Conservation (phyloP, 2,888 invertebrate genomes). For the Drosophila phalerata region DNA sequence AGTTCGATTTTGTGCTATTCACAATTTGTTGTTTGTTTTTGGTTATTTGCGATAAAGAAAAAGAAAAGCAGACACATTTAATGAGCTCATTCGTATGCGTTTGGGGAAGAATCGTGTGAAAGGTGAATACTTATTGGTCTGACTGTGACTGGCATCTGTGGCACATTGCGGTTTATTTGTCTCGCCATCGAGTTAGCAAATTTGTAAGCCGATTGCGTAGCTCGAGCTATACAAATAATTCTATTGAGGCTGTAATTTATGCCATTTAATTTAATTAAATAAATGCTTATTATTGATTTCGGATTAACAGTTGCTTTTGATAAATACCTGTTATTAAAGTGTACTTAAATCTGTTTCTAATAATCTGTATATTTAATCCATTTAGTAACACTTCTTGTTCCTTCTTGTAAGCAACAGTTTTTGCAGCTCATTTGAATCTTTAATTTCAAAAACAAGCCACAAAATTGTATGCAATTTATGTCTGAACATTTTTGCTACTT, state of each 20-base stretch:
- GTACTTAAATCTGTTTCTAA: not conserved
- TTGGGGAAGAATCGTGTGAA: slow-evolving; percentile 52
- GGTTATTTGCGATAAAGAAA: slow-evolving; percentile 9
- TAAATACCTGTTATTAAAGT: not conserved
- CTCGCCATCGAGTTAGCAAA: slow-evolving; percentile 36
- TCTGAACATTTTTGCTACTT: slow-evolving; percentile 17
- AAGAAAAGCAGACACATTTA: slow-evolving; percentile 47
- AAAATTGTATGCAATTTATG: slow-evolving; percentile 24
- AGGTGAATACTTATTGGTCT: slow-evolving; percentile 62
- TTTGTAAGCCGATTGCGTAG: slow-evolving; percentile 28
- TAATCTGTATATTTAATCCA: too few relatives aligned
- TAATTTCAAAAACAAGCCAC: slow-evolving; percentile 27
- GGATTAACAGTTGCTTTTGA: not conserved
- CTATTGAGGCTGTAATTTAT: not conserved
- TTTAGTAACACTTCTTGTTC: not conserved
- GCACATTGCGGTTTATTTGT: slow-evolving; percentile 50
- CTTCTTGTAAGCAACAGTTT: not conserved
- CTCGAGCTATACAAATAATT: slow-evolving; percentile 9
- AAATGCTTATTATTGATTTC: slow-evolving; percentile 7
- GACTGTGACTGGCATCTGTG: slow-evolving; percentile 34
- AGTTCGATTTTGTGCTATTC: slow-evolving; percentile 31
- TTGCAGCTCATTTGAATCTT: slow-evolving; percentile 38
- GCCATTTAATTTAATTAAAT: slow-evolving; percentile 13
- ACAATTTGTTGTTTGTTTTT: not conserved
- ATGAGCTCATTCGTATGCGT: slow-evolving; percentile 76